Base-by-base conservation (phyloP, 2,888 invertebrate species). In the Hartigia nigra region DNA sequence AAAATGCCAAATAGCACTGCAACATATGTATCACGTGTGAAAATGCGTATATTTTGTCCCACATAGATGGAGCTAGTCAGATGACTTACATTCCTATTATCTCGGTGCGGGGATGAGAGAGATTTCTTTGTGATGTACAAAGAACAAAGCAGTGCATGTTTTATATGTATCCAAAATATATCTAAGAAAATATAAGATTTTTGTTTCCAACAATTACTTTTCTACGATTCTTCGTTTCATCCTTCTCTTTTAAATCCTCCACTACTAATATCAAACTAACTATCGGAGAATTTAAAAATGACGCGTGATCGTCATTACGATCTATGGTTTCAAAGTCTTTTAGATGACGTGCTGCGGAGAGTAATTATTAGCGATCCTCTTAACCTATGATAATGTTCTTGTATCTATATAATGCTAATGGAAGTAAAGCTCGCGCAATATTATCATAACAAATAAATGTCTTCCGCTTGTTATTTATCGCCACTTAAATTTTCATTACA, bases 31-130 rank as follows among this genome's bases (percentile, higher is more conserved):
- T 34, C 32, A 3, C 72, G 14, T 31, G 9, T 31, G 31, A 31
- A 72, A 31, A 3, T 31, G 14, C 23, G 55, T 9, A 72, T 72
- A 2, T 72, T 72, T 72, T 14, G 31, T 72, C 32, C 32, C 32
- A 72, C 14, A 32, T 31, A 72, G n/a, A 31, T 72, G 72, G 32
- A 72, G 72, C 72, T 72, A 72, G 72, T 72, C 72, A 72, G 32
- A 34, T 32, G 72, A 72, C 72, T 72, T 72, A 55, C 9, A 72
- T 72, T 72, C 72, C 72, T 72, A 72, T 72, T 72, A 72, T 34
- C 72, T 72, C 72, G 72, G 72, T 72, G 72, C 72, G 72, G 72
- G 72, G 72, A 72, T 72, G 31, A 72, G 12, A 31, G 31, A 32
- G 32, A 14, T 32, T 32, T 72, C 31, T 34, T 31, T 12, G 72